Evolutionary conservation across 1,140 invertebrate species (phyloP).

Genomic region (Drosophila busckii): DNA sequence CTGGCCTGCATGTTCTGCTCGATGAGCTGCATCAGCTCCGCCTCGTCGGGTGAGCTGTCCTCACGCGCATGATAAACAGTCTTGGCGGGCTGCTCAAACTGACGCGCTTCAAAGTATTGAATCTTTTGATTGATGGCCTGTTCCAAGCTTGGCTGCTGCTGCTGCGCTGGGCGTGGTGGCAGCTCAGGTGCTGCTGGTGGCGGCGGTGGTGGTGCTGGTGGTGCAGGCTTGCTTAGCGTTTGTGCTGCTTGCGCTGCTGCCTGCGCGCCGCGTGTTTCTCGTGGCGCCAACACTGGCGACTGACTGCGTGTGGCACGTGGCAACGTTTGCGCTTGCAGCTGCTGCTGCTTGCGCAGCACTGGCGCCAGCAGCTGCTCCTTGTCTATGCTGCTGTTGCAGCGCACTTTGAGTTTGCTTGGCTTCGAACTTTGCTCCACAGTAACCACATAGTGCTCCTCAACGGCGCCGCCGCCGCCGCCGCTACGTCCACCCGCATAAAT

Average conservation of each 20-base stretch:
- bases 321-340: conserved; percentile 37
- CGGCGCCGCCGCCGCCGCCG: too few species aligned
- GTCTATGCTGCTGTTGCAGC: conserved; percentile 83
- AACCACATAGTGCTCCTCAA: conserved; percentile 81
- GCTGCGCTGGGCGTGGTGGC: conserved; percentile 80
- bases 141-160: conserved; percentile 25
- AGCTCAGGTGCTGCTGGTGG: conserved; percentile 8
- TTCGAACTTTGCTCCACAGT: conserved; percentile 80
- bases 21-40: conserved; percentile 60
- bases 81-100: conserved; percentile 78
- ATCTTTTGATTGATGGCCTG: conserved; percentile 84
- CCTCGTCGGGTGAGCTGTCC: conserved; percentile 79
- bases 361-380: conserved; percentile 79
- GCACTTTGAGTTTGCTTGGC: conserved; percentile 81
- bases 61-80: conserved; percentile 82
- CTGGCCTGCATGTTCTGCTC: conserved; percentile 72
- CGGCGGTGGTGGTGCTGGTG: conserved; percentile 62
- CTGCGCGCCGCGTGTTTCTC: conserved; percentile 84
- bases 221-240: conserved; percentile 31
- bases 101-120: conserved; percentile 87
- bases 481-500: conserved; percentile 84
- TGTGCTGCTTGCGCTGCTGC: conserved; percentile 81
- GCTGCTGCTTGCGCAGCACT: conserved; percentile 62
- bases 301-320: conserved; percentile 78
- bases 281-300: conserved; percentile 80